Conservation (phyloP, 2,888 invertebrate species). For the Zaprionus obscuricornis region DNA sequence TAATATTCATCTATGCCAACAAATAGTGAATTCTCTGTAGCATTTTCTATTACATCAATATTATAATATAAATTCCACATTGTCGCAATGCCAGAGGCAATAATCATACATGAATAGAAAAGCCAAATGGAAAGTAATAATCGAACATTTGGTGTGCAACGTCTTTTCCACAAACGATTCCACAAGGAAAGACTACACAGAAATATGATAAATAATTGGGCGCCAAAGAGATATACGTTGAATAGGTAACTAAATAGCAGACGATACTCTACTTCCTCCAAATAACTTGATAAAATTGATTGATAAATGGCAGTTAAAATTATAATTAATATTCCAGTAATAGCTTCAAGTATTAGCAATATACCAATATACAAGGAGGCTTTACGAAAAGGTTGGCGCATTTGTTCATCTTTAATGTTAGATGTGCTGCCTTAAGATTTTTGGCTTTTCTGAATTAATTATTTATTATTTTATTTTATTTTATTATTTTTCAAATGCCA, state of each 20-base stretch:
- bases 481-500: no score
- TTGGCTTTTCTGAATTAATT: no score
- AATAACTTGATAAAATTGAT: constrained; percentile 53
- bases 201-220: constrained; percentile 68
- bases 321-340: constrained; percentile 68
- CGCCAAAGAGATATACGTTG: constrained; percentile 68
- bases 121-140: constrained; percentile 74
- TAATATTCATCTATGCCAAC: constrained; percentile 81
- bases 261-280: constrained; percentile 60
- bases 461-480: no score
- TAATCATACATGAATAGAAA: constrained; percentile 70
- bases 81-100: constrained; percentile 66
- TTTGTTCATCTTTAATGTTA: constrained; percentile 75
- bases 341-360: constrained; percentile 66
- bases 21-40: constrained; percentile 66
- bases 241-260: constrained; percentile 66
- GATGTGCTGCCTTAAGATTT: constrained; percentile 10
- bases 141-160: constrained; percentile 68
- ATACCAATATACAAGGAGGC: constrained; percentile 66
- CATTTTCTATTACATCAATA: constrained; percentile 51
- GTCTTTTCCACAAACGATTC: constrained; percentile 68
- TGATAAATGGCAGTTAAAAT: constrained; percentile 67
- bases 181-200: constrained; percentile 71
- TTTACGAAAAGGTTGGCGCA: constrained; percentile 77
- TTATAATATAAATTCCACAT: constrained; percentile 67